Base-by-base conservation (phyloP, 2,888 invertebrate species). In the Torymus texanus region DNA sequence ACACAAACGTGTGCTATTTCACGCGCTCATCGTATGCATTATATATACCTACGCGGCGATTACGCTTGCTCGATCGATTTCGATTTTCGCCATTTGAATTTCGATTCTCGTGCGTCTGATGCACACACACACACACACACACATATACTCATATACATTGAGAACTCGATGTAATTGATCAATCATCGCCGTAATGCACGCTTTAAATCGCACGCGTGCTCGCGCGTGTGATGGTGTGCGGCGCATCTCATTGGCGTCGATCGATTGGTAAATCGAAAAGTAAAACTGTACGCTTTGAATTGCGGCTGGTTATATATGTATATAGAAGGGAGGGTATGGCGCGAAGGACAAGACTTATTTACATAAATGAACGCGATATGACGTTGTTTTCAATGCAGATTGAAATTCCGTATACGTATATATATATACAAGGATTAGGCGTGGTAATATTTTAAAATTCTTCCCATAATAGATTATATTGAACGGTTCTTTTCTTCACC, bases 21-120 rank as follows among this genome's bases (percentile, higher is more conserved):
- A 21, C 21, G 51, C 14, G 21, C 51, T 66, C 67, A 76, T 76
- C 58, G 41, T 8, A 41, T 58, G 67, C 76, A 67, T 80, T 66
- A 59, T 51, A 78, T 68, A 29, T 29, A 29, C 41, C 67, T 51
- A 51, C 21, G 24, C 56, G 50, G 18, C 79, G 59, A 75, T 79
- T 53, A 71, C 53, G 11, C 56, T 67, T 41, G 41, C 41, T 56
- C 68, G 80, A 77, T 75, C 72, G 67, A 80, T 78, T 76, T 80
- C 78, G 71, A 70, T 71, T 80, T 75, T 74, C 71, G 82, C 83
- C 82, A 82, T 85, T 84, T 80, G 84, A 84, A 85, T 86, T 86
- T 85, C 86, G 85, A 87, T 87, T 55, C 41, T 41, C 16, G 51
- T 29, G 50, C 63, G 50, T 53, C 41, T 41, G 72, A 29, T 61